Evolutionary conservation across 1,140 invertebrate species (phyloP).

Genomic region (Rhyzopertha dominica): DNA sequence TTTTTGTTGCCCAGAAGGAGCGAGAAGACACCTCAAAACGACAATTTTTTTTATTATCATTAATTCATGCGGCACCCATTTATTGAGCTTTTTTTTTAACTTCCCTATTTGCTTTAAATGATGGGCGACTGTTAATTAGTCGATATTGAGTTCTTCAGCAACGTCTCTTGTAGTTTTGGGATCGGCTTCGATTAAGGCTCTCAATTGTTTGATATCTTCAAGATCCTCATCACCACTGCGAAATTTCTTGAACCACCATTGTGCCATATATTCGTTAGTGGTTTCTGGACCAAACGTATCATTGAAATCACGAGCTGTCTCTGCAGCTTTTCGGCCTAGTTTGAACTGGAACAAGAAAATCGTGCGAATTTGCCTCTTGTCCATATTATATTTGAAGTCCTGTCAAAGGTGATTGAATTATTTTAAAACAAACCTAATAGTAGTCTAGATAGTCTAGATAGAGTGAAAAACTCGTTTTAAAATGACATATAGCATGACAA

Average conservation of each 20-base stretch:
- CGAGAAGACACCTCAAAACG: background rate
- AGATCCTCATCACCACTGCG: constrained; percentile 10
- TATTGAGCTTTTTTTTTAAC: constrained; percentile 1
- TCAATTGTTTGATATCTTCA: constrained; percentile 11
- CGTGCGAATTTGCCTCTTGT: constrained; percentile 2
- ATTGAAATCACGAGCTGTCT: constrained; percentile 5
- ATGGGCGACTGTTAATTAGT: background rate
- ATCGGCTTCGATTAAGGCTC: background rate
- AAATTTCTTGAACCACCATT: constrained; percentile 18
- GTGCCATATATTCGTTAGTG: constrained; percentile 9
- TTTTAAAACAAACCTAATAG: too few species aligned
- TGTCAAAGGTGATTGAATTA: too few species aligned
- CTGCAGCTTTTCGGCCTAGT: constrained; percentile 8
- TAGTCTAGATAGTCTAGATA: too few species aligned
- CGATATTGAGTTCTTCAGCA: background rate
- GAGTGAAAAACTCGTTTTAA: too few species aligned
- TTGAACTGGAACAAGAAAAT: constrained; percentile 13
- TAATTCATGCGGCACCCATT: constrained; percentile 1
- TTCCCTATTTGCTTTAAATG: background rate
- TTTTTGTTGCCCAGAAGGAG: background rate
- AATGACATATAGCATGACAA: too few species aligned
- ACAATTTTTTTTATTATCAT: background rate
- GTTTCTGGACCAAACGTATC: constrained; percentile 7
- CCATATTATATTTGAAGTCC: too few species aligned
- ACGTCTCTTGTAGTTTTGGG: background rate